Base-by-base conservation (phyloP, 2,888 invertebrate species). In the Drosophila kanekoi region DNA sequence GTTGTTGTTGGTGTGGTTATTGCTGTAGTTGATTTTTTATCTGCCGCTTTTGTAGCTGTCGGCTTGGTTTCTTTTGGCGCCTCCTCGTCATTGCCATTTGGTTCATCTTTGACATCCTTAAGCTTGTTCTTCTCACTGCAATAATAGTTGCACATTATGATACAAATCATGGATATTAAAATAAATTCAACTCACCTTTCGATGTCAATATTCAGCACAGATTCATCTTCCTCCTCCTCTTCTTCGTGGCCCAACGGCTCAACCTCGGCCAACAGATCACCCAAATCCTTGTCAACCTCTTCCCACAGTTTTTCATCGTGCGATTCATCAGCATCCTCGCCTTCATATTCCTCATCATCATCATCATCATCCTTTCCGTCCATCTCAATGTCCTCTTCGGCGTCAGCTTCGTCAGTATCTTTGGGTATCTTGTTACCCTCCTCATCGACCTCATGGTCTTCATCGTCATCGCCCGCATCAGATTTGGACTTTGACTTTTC, bases 251-350 rank as follows among this genome's bases (percentile, higher is more conserved):
- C 95, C 3, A 95, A 94, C 0, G 93, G 93, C 74, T 95, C 95
- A 32, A 94, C 95, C 90, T 95, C 95, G 13, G 95, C 94, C 37
- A 96, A 92, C 57, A 96, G 93, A 87, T 96, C 96, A 5, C 96
- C 96, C 67, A 96, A 93, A 91, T 96, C 96, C 89, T 96, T 96
- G 90, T 96, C 96, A 33, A 96, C 96, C 91, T 96, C 96, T 28
- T 95, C 96, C 96, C 96, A 96, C 60, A 96, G 88, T 86, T 96
- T 96, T 81, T 96, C 96, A 79, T 95, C 95, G 65, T 93, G 94
- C 33, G 93, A 92, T 38, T 92, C 62, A 33, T 60, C 89, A 83
- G 95, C 95, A 81, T 95, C 95, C 72, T 94, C 95, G 71, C 92
- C 95, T 72, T 93, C 94, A 33, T 47, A 71, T 83, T 95, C 95